These are phyloP conservation scores for Macropus fuliginosus DNA, from an alignment of 2,797 vertebrate genomes.

Conservation along the genomic window DNA sequence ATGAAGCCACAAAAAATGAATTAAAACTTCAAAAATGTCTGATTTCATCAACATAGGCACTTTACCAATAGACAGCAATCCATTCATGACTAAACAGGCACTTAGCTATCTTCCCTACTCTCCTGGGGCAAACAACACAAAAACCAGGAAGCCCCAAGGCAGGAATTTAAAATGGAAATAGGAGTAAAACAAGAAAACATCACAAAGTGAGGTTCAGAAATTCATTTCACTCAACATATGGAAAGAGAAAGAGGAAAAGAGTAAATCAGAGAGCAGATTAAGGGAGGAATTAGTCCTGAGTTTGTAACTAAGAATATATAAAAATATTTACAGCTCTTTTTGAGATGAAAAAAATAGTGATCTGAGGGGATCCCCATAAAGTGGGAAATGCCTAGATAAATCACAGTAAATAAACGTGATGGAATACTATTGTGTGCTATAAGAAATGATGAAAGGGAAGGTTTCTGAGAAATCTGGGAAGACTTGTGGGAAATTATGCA, in stretches of 20 bases:
- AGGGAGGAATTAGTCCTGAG: neutral
- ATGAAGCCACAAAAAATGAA: neutral
- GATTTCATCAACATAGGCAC: neutral
- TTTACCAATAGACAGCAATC: neutral
- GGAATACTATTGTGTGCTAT: neutral
- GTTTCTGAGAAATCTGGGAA: neutral
- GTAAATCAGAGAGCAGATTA: neutral
- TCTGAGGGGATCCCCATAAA: neutral
- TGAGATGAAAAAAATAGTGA: neutral
- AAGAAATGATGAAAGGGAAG: neutral
- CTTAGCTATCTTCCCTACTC: neutral
- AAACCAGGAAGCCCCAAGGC: neutral
- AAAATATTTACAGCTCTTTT: neutral
- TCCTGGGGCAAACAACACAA: neutral
- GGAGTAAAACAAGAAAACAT: neutral
- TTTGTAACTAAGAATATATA: neutral
- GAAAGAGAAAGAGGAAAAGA: neutral
- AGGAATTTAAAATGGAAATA: neutral
- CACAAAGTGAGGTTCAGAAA: neutral
- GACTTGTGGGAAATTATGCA: neutral
- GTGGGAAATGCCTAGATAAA: neutral
- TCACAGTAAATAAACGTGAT: neutral
- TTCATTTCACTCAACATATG: neutral
- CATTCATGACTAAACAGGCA: neutral
- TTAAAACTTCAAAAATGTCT: neutral